Evolutionary conservation across 2,797 vertebrate genomes (phyloP).

Genomic region (Picus viridis): DNA sequence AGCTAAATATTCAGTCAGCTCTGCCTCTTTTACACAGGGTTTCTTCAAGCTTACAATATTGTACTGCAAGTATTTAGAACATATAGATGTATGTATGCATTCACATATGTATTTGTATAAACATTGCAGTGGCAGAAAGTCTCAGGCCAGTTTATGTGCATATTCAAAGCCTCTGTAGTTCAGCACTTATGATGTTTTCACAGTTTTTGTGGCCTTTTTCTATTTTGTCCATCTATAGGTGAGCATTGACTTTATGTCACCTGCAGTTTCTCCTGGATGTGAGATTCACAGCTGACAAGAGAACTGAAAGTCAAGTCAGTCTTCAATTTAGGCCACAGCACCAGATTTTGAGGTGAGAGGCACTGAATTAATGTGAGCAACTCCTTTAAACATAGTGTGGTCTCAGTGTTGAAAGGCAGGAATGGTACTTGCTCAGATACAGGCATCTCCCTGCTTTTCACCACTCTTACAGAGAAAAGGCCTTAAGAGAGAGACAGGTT

Average conservation of each 20-base stretch:
- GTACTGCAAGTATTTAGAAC: background rate
- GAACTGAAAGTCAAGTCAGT: background rate
- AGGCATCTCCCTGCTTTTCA: background rate
- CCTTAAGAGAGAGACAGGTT: background rate
- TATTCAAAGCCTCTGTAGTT: background rate
- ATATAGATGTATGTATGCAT: background rate
- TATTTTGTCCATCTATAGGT: background rate
- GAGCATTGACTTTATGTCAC: background rate
- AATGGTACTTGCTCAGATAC: background rate
- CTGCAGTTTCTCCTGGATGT: background rate
- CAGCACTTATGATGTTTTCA: background rate
- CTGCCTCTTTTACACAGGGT: constrained; percentile 1
- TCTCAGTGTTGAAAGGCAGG: constrained; percentile 57
- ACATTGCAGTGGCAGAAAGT: background rate
- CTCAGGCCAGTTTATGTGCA: background rate
- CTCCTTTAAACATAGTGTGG: constrained; percentile 37
- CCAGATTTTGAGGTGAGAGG: constrained; percentile 3
- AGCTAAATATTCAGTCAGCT: constrained; percentile 40
- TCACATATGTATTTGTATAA: background rate
- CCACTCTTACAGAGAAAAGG: background rate
- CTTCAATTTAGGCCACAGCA: background rate
- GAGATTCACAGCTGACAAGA: background rate
- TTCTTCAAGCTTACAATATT: background rate
- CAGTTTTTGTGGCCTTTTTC: background rate
- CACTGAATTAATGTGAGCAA: constrained; percentile 23